Base-by-base conservation (phyloP, 1,140 invertebrate genomes). In the Bombus sibiricus region DNA sequence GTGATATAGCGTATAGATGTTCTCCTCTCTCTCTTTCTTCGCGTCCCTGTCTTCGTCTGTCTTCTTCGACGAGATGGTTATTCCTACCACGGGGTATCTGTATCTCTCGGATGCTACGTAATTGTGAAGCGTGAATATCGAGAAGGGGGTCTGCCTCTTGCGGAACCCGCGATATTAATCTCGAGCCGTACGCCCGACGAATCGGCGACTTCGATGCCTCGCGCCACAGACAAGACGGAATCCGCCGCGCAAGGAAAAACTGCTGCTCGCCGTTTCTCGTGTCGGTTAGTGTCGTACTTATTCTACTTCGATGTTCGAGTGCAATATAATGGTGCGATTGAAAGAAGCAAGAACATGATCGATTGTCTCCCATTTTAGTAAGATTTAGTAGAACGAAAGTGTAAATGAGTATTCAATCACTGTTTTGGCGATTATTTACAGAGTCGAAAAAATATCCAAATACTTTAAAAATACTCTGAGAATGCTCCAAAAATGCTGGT, bases 1-100 rank as follows among this genome's bases (percentile, higher is more conserved):
- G 92, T 93, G 94, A 95, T 95, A 94, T 92, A 91, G 89, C 91
- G 89, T 78, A 88, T 80, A 80, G 76, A 76, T 12, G 53, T 25
- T 28, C 25, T 22, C 37, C 25, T 69, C 68, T 34, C 32, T 41
- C 37, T 41, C 69, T 41, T 13, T 41, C 37, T 69, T 34, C 18
- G 9, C 9, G 1, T 71, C 37, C 4, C 37, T n/a, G 25, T 28
- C 69, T 41, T 41, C 34, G 32, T 57, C 34, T 15, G 13, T 57
- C 73, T 53, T 53, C 32, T 28, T 73, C 13, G 73, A 13, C 3
- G 32, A 13, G 28, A 57, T 66, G 87, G 88, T 90, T 90, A 78
- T 86, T 87, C 89, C 66, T 68, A 75, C 37, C 57, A 47, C 53
- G 25, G 47, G 37, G 77, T 80, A 80, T 81, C 88, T 57, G 62